These are phyloP conservation scores for Bombus waltoni DNA, from an alignment of 1,140 invertebrate species.

Conservation along the genomic window DNA sequence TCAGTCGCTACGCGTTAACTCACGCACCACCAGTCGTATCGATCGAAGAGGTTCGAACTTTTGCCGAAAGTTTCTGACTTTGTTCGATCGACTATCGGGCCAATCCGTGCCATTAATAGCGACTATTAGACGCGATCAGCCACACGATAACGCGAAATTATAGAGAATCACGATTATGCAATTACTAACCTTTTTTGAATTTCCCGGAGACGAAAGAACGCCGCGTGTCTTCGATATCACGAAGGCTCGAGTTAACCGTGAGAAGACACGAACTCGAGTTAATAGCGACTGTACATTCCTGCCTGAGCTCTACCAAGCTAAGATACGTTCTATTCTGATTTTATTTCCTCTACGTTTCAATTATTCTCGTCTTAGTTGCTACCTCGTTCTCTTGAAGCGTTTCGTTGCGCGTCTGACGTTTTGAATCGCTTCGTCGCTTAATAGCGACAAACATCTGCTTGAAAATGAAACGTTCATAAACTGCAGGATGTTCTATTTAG, in stretches of 20 bases:
- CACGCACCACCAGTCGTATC: neutral
- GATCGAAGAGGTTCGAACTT: neutral
- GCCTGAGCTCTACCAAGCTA: neutral
- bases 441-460: too few species aligned
- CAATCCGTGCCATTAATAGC: neutral
- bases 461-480: too few species aligned
- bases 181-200: constrained; percentile 8
- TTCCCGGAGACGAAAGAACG: neutral
- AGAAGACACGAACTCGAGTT: neutral
- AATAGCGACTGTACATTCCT: neutral
- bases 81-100: neutral
- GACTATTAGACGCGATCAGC: neutral
- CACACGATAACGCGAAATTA: constrained; percentile 19
- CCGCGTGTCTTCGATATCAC: neutral
- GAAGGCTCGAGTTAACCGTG: neutral
- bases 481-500: too few species aligned
- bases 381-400: neutral
- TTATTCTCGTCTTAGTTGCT: neutral
- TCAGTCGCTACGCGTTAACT: too few species aligned
- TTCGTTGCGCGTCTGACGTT: too few species aligned
- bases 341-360: neutral
- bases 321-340: neutral
- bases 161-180: constrained; percentile 4
- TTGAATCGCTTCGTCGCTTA: too few species aligned
- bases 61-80: neutral